Conservation (phyloP, 2,797 vertebrate species). For the Cossypha dichroa region DNA sequence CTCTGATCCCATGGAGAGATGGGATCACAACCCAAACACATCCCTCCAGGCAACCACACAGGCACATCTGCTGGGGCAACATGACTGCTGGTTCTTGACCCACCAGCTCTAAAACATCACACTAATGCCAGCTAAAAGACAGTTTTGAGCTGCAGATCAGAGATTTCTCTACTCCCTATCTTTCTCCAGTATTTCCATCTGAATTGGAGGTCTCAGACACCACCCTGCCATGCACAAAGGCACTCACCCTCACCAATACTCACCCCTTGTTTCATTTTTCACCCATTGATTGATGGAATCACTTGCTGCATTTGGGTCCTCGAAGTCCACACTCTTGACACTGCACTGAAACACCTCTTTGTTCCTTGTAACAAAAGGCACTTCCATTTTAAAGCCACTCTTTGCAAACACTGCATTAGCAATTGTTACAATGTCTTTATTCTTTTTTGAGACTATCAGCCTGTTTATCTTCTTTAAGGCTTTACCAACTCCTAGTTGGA, state of each 20-base stretch:
- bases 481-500: conserved; percentile 86
- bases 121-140: not conserved
- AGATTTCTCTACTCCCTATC: not conserved
- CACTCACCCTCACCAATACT: conserved; percentile 1
- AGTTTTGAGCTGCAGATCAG: not conserved
- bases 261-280: conserved; percentile 90
- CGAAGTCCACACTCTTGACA: conserved; percentile 83
- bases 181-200: not conserved
- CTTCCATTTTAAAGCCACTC: conserved; percentile 82
- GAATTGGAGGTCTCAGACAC: not conserved
- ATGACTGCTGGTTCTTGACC: not conserved
- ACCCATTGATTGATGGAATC: conserved; percentile 90
- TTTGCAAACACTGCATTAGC: conserved; percentile 90
- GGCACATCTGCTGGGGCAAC: not conserved
- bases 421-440: conserved; percentile 87
- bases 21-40: not conserved
- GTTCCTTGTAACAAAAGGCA: conserved; percentile 84
- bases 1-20: not conserved
- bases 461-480: conserved; percentile 92
- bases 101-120: not conserved
- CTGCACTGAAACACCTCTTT: conserved; percentile 90
- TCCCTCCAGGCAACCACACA: not conserved
- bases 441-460: conserved; percentile 86
- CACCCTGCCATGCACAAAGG: not conserved
- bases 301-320: conserved; percentile 78